phyloP scores from a whole-genome alignment of 2,888 invertebrate genomes.

The Embidobia sp. region DNA sequence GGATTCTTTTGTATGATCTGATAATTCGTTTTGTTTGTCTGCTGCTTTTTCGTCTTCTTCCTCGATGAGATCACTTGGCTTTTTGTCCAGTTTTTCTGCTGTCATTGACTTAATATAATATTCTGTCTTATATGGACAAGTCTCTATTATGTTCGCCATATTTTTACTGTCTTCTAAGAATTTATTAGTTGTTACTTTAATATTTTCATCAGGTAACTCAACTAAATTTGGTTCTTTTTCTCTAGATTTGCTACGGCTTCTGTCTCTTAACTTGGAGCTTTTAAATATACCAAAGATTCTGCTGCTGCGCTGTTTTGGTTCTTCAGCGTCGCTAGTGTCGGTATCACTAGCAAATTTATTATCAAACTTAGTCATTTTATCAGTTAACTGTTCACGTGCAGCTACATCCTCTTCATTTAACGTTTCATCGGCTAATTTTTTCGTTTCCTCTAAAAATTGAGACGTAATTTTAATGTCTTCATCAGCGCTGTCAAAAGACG shows the following conservation, averaged over 20 bases:
- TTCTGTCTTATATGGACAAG: conserved; percentile 68
- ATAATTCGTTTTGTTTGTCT: conserved; percentile 21
- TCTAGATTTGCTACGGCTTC: conserved; percentile 74
- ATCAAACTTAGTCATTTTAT: background rate
- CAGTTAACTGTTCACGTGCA: background rate
- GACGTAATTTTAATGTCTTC: conserved; percentile 75
- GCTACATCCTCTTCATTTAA: conserved; percentile 26
- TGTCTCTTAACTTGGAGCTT: conserved; percentile 73
- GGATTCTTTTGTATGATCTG: conserved; percentile 64
- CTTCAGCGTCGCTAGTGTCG: conserved; percentile 63
- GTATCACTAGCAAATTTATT: too few relatives aligned
- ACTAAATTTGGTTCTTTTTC: conserved; percentile 74
- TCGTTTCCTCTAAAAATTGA: conserved; percentile 74
- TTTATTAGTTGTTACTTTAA: conserved; percentile 70
- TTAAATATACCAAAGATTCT: conserved; percentile 76
- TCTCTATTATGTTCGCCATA: conserved; percentile 67
- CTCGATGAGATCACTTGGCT: background rate
- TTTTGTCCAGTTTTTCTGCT: background rate
- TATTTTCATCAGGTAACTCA: conserved; percentile 68
- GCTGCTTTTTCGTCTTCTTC: background rate
- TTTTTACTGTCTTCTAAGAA: conserved; percentile 76
- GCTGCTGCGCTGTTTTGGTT: conserved; percentile 69
- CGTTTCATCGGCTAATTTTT: conserved; percentile 69
- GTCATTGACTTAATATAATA: conserved; percentile 55
- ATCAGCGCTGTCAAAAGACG: conserved; percentile 76